These are phyloP conservation scores for Mustela lutreola DNA, from an alignment of 2,113 vertebrate species.

Conservation along the genomic window DNA sequence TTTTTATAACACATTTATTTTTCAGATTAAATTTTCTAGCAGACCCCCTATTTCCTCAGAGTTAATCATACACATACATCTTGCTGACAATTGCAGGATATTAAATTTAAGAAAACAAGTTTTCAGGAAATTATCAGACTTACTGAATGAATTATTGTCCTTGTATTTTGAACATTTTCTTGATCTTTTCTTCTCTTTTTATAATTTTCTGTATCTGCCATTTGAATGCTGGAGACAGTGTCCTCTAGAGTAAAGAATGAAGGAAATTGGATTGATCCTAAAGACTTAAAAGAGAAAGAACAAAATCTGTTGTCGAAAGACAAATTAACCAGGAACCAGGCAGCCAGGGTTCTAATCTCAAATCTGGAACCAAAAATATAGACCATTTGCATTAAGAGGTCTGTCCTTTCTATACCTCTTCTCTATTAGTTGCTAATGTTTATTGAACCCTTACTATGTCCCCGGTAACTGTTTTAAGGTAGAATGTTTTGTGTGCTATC, in stretches of 20 bases:
- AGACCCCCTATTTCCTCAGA: not conserved
- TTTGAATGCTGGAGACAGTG: not conserved
- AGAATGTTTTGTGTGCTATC: not conserved
- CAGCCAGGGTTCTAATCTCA: not conserved
- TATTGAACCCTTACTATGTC: not conserved
- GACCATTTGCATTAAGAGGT: not conserved
- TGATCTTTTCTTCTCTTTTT: not conserved
- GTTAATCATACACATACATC: not conserved
- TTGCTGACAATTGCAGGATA: not conserved
- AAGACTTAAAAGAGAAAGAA: not conserved
- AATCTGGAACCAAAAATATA: not conserved
- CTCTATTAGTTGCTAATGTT: not conserved
- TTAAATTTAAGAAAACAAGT: slow-evolving; percentile 7
- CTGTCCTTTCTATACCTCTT: not conserved
- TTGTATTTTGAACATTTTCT: not conserved
- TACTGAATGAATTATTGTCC: not conserved
- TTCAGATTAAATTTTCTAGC: slow-evolving; percentile 8
- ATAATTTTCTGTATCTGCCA: not conserved
- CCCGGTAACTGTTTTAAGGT: not conserved
- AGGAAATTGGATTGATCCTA: not conserved
- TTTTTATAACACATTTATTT: not conserved
- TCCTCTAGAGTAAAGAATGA: not conserved
- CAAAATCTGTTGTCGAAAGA: not conserved
- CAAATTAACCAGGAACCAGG: not conserved
- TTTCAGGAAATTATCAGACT: not conserved